Percentiles rank a stretch among this genome's conserved stretches.
phyloP scores from a whole-genome alignment of 2,797 vertebrate species.

The Pseudotriccus pelzelni region DNA sequence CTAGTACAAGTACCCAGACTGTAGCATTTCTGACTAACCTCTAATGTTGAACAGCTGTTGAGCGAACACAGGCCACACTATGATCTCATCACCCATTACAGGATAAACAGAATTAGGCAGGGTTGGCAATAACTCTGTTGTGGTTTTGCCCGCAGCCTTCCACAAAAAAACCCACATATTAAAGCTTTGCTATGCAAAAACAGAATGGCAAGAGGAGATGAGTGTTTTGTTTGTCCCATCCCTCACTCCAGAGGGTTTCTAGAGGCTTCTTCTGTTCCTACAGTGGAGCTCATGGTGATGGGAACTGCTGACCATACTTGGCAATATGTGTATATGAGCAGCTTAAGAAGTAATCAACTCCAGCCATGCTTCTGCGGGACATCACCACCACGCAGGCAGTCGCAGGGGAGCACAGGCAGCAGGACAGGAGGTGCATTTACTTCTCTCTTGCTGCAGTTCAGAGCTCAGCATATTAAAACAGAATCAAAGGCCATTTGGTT shows the following conservation, averaged over 20 bases:
- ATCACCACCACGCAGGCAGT: background rate
- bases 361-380: background rate
- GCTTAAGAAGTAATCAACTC: background rate
- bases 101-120: constrained; percentile 46
- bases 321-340: background rate
- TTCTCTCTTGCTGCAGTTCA: background rate
- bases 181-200: background rate
- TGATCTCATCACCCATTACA: constrained; percentile 56
- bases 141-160: constrained; percentile 41
- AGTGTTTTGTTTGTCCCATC: background rate
- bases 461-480: background rate
- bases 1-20: background rate
- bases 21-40: constrained; percentile 2
- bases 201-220: background rate
- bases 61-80: background rate
- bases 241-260: background rate
- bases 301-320: background rate
- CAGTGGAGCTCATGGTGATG: background rate
- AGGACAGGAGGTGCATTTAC: background rate
- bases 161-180: constrained; percentile 1
- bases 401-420: background rate
- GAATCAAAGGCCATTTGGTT: background rate
- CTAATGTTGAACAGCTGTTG: constrained; percentile 59
- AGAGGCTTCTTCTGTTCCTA: background rate
- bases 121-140: constrained; percentile 1